Percentiles rank a stretch among this genome's conserved stretches.
Evolutionary conservation across 2,113 vertebrate species (phyloP).

Genomic region (Bostrychus sinensis): DNA sequence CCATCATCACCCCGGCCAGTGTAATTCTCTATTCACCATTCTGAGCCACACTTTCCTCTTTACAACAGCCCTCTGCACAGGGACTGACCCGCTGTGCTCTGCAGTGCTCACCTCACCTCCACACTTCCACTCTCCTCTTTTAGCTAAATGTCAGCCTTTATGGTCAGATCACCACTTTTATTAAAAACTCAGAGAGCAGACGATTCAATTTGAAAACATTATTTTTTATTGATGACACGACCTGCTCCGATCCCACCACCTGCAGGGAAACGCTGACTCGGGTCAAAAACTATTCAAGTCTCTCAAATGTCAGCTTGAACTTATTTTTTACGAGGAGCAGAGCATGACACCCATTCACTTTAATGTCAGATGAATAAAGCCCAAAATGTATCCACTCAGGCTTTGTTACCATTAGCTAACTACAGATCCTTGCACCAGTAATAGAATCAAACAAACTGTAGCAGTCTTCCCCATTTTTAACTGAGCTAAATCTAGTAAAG

Average conservation of each 20-base stretch:
- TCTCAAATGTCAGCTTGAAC: constrained; percentile 48
- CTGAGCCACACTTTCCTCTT: not conserved
- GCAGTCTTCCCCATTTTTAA: no score
- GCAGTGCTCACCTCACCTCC: not conserved
- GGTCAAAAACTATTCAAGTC: constrained; percentile 6
- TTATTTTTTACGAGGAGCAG: constrained; percentile 2
- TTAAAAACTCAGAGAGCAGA: constrained; percentile 7
- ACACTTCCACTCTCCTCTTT: not conserved
- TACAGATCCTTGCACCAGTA: no score
- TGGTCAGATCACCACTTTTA: constrained; percentile 22
- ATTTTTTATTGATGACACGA: constrained; percentile 42
- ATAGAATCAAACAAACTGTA: no score
- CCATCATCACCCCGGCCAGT: no score
- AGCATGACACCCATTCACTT: constrained; percentile 6
- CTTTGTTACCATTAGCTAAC: not conserved
- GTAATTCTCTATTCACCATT: no score
- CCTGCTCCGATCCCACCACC: not conserved
- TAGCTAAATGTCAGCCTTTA: constrained; percentile 38
- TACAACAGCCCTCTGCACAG: no score
- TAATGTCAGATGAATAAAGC: constrained; percentile 8
- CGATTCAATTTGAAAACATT: constrained; percentile 22
- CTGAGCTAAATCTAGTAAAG: no score
- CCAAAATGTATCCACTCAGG: constrained; percentile 12
- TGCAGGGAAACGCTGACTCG: not conserved
- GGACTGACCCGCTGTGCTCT: not conserved